A percentile compares a stretch with the other conserved stretches of the same genome.
phyloP scores from a whole-genome alignment of 2,797 vertebrate species.

The Gymnothorax reevesii region DNA sequence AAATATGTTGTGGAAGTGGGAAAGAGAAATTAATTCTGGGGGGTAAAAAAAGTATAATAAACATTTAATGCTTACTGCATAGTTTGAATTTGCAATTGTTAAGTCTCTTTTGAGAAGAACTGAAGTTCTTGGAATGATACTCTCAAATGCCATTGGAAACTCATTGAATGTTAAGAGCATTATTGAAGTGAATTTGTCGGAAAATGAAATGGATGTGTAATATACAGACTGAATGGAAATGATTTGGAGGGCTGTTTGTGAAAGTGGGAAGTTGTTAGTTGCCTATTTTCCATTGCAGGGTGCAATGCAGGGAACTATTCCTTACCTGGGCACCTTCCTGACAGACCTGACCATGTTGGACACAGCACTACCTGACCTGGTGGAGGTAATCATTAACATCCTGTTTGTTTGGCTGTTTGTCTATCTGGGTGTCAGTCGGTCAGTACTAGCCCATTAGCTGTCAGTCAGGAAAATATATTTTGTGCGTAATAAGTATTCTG shows the following conservation, averaged over 20 bases:
- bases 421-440: not conserved
- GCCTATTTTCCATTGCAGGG: slow-evolving; percentile 70
- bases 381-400: slow-evolving; percentile 71
- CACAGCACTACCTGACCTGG: slow-evolving; percentile 85
- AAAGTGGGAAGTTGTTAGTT: not conserved
- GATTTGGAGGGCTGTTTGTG: not conserved
- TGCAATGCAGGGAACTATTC: slow-evolving; percentile 93
- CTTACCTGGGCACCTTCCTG: slow-evolving; percentile 93
- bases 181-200: not conserved
- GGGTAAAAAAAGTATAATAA: not conserved
- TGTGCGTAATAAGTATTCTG: not conserved
- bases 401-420: not conserved
- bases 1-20: not conserved
- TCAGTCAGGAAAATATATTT: not conserved
- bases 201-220: not conserved
- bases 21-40: not conserved
- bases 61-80: not conserved
- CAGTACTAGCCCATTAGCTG: not conserved
- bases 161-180: not conserved
- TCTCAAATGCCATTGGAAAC: not conserved
- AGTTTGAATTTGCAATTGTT: not conserved
- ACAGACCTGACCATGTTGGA: slow-evolving; percentile 95
- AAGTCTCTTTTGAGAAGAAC: not conserved
- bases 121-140: not conserved
- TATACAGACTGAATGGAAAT: not conserved